Percentiles rank a stretch among this genome's conserved stretches.
Evolutionary conservation across 2,113 vertebrate genomes (phyloP).

Genomic region (Ranitomeya variabilis): DNA sequence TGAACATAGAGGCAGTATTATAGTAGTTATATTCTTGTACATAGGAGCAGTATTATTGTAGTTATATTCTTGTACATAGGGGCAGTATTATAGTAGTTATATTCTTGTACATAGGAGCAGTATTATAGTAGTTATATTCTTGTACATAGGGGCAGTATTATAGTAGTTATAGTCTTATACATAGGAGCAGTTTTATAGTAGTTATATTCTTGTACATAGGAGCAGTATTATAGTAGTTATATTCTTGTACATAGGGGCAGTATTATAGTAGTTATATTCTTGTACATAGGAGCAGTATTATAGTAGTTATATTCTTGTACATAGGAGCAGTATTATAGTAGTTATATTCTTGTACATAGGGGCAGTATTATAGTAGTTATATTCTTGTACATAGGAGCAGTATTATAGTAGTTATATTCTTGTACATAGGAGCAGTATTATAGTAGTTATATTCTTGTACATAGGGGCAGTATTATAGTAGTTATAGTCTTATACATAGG

Average conservation of each 20-base stretch:
- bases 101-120: too few species aligned
- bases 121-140: not conserved
- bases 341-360: not conserved
- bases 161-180: not conserved
- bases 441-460: not conserved
- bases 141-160: not conserved
- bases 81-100: too few species aligned
- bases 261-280: slow-evolving; percentile 8
- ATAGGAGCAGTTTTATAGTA: too few species aligned
- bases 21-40: not conserved
- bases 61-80: not conserved
- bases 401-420: too few species aligned
- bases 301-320: slow-evolving; percentile 1
- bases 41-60: not conserved
- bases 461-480: not conserved
- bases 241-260: not conserved
- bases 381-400: not conserved
- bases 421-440: too few species aligned
- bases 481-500: not conserved
- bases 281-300: not conserved
- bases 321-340: slow-evolving; percentile 5
- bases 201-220: not conserved
- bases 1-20: not conserved
- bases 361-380: slow-evolving; percentile 2
- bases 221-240: slow-evolving; percentile 1